A percentile compares a stretch with the other conserved stretches of the same genome.
Evolutionary conservation across 2,888 invertebrate species (phyloP).

Genomic region (Lathronympha strigana): DNA sequence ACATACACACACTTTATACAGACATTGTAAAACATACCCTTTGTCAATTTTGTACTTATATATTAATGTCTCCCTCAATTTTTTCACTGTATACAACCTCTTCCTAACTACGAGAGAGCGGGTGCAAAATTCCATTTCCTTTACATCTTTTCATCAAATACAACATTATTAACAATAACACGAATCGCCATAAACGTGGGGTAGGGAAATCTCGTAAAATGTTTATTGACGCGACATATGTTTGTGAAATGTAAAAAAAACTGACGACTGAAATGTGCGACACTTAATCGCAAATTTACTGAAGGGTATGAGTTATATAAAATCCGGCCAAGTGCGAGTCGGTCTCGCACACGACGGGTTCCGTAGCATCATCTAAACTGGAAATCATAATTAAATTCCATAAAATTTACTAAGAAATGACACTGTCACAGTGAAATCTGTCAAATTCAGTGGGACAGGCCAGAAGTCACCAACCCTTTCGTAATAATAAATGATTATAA

Average conservation of each 20-base stretch:
- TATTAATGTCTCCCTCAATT: neutral
- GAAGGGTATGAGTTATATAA: neutral
- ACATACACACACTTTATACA: too few relatives aligned
- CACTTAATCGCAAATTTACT: constrained; percentile 34
- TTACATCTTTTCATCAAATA: constrained; percentile 24
- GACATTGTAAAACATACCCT: too few relatives aligned
- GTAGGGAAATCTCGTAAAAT: constrained; percentile 63
- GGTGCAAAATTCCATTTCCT: constrained; percentile 4
- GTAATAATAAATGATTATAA: too few relatives aligned
- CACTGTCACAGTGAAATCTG: too few relatives aligned
- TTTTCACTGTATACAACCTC: neutral
- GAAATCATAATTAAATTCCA: too few relatives aligned
- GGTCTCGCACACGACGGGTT: too few relatives aligned
- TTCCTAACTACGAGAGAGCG: neutral
- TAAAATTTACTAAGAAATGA: too few relatives aligned
- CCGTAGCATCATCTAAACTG: too few relatives aligned
- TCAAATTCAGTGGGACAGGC: too few relatives aligned
- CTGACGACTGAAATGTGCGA: constrained; percentile 25
- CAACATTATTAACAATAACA: constrained; percentile 32
- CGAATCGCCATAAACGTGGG: constrained; percentile 38
- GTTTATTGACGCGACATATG: constrained; percentile 69
- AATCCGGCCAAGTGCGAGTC: too few relatives aligned
- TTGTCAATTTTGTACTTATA: too few relatives aligned
- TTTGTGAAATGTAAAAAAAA: constrained; percentile 62
- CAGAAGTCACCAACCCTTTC: too few relatives aligned